Conservation (phyloP, 2,888 invertebrate species). For the Miltochrista miniata region DNA sequence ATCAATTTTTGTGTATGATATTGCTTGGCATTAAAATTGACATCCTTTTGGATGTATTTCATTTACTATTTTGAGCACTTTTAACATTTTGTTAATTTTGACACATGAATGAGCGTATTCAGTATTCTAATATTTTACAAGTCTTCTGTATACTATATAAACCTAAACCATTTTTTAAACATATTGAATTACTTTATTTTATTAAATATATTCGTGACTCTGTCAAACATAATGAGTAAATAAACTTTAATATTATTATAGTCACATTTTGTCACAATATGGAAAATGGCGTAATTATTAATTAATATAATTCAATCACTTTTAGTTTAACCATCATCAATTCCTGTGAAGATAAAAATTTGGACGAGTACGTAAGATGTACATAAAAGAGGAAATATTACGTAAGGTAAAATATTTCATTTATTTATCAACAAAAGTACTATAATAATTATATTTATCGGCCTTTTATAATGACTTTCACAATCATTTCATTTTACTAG, state of each 20-base stretch:
- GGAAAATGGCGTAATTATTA: constrained; percentile 63
- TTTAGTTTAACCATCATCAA: constrained; percentile 68
- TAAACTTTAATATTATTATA: constrained; percentile 25
- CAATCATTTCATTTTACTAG: no score
- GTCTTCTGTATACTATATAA: constrained; percentile 9
- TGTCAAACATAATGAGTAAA: constrained; percentile 10
- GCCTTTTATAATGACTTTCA: no score
- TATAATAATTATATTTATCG: no score
- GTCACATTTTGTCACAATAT: constrained; percentile 81
- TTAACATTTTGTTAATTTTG: constrained; percentile 6
- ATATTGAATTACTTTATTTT: no score
- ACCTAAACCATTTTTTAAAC: no score
- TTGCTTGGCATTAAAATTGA: constrained; percentile 19
- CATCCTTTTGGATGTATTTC: constrained; percentile 9
- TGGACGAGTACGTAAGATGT: constrained; percentile 64
- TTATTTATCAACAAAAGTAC: no score
- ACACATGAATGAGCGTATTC: constrained; percentile 1
- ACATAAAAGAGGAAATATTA: no score
- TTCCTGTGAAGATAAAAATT: constrained; percentile 78
- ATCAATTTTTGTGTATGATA: constrained; percentile 7
- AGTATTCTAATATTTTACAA: constrained; percentile 7
- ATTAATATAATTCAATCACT: constrained; percentile 56
- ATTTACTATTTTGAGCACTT: constrained; percentile 6
- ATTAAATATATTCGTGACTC: constrained; percentile 8
- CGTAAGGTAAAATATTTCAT: no score